Base-by-base conservation (phyloP, 2,113 vertebrate genomes). In the Pseudorhombus dupliciocellatus region DNA sequence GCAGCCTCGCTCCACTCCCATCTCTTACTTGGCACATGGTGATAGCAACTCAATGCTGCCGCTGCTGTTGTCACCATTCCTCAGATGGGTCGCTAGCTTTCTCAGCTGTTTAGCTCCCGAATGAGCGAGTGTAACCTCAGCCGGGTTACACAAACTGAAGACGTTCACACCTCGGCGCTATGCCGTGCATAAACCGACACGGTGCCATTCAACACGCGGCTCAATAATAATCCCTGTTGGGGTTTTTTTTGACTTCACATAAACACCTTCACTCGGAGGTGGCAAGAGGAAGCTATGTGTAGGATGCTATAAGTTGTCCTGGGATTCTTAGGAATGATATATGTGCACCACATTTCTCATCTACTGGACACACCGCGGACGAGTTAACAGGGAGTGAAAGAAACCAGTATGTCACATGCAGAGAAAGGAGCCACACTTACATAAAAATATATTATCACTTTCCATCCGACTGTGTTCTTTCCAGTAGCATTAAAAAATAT, bases 41-140 rank as follows among this genome's bases (percentile, higher is more conserved):
- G 88, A 89, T 51, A 75, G 87, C 79, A 86, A 91, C 91, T 91
- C 78, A 66, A 91, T 86, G 79, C 84, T 62, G 54, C 67, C 59
- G 50, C 79, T 83, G 87, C 88, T 88, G 90, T 89, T 88, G 87
- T 91, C 92, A 89, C 91, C 88, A 92, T 94, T 93, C 89, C 84
- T 76, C 84, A 85, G 88, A 86, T 28, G 61, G 69, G 79, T 62
- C 16, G 44, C 51, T 3, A 48, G 84, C 77, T 65, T 79, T 68
- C 89, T 91, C 92, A 93, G 91, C 89, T 89, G 82, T 87, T 88
- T 79, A 67, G 66, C 77, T 34, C 57, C 64, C 59, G 84, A 75
- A 87, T 82, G 80, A 66, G 70, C 0, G 40, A 82, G 73, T 26
- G 80, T 85, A 87, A 90, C 86, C 86, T 40, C 79, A 75, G 80